phyloP scores from a whole-genome alignment of 2,113 vertebrate species.

The Oreocharis arfaki region DNA sequence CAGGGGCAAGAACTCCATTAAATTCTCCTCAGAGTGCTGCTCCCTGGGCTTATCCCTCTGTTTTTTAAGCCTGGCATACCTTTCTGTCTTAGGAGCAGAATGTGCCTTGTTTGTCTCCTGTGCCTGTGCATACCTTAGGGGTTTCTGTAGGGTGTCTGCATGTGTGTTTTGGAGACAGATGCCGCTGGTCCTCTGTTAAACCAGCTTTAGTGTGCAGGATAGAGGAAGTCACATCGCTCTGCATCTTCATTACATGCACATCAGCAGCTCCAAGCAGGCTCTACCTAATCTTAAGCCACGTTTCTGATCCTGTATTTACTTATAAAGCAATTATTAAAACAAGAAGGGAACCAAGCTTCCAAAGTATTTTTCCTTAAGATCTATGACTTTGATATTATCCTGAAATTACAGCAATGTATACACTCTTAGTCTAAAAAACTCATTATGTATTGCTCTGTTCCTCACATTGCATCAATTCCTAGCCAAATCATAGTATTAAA shows the following conservation, averaged over 20 bases:
- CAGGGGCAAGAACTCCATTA: neutral
- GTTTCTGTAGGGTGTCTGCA: fast-evolving
- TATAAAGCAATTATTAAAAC: neutral
- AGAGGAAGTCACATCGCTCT: neutral
- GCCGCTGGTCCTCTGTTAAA: neutral
- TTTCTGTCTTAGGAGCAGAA: neutral
- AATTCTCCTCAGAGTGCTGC: neutral
- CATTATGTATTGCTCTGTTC: neutral
- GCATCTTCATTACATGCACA: neutral
- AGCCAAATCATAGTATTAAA: neutral
- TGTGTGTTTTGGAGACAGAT: neutral
- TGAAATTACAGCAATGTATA: neutral
- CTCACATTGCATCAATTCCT: neutral
- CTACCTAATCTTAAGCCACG: neutral
- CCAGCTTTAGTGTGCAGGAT: neutral
- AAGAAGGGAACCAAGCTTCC: neutral
- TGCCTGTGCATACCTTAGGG: neutral
- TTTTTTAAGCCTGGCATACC: neutral
- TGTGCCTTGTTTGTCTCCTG: neutral
- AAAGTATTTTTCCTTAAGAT: neutral
- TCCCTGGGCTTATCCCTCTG: neutral
- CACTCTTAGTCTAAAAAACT: neutral
- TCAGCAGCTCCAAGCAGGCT: neutral
- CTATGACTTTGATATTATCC: neutral
- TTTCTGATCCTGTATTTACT: neutral